A percentile compares a stretch with the other conserved stretches of the same genome.
These are phyloP conservation scores for Thermophis baileyi DNA, from an alignment of 2,113 vertebrate genomes.

Conservation along the genomic window DNA sequence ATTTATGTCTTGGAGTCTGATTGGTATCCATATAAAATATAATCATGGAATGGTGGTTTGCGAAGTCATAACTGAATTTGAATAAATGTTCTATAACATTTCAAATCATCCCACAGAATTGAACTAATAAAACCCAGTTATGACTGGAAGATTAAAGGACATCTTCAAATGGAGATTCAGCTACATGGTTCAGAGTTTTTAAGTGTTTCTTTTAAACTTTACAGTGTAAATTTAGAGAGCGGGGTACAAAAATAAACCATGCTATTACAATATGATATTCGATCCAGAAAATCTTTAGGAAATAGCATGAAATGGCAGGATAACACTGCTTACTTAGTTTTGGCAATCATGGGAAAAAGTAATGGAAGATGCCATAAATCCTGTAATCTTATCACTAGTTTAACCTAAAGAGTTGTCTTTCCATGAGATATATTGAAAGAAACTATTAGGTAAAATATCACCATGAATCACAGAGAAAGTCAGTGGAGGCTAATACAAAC, in stretches of 20 bases:
- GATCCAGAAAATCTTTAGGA: not conserved
- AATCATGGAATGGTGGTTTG: not conserved
- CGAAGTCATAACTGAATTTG: not conserved
- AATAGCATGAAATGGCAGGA: constrained; percentile 10
- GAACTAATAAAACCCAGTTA: not conserved
- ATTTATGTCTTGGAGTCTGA: not conserved
- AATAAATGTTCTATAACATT: not conserved
- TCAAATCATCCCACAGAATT: not conserved
- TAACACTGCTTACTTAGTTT: constrained; percentile 3
- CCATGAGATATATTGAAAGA: constrained; percentile 14
- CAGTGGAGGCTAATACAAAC: not conserved
- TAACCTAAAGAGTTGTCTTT: constrained; percentile 15
- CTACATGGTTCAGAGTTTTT: not conserved
- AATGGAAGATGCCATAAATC: constrained; percentile 26
- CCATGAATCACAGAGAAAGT: not conserved
- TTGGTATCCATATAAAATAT: not conserved
- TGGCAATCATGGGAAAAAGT: not conserved
- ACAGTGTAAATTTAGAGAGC: not conserved
- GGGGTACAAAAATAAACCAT: not conserved
- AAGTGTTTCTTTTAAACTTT: not conserved
- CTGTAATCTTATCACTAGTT: constrained; percentile 18
- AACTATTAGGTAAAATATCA: not conserved
- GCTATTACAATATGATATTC: not conserved
- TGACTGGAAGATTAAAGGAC: not conserved
- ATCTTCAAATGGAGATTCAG: not conserved